A percentile compares a stretch with the other conserved stretches of the same genome.
phyloP scores from a whole-genome alignment of 1,140 invertebrate genomes.

The Brachionus koreanus region DNA sequence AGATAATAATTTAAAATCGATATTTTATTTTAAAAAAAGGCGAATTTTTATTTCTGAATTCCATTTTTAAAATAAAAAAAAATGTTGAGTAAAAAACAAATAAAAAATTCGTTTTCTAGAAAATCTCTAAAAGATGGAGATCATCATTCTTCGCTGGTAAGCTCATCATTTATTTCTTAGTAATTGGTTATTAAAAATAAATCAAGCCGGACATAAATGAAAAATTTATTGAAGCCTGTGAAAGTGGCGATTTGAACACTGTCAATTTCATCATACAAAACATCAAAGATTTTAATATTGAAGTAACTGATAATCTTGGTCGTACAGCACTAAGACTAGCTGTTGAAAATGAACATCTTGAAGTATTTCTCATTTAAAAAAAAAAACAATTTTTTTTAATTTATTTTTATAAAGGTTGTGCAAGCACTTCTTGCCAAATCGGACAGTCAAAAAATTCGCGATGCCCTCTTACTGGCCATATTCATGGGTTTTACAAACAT shows the following conservation, averaged over 20 bases:
- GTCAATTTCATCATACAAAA: conserved; percentile 51
- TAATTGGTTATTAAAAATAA: neutral
- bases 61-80: neutral
- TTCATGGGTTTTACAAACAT: conserved; percentile 56
- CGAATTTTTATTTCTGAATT: too few species aligned
- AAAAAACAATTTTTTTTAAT: neutral
- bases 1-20: too few species aligned
- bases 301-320: conserved; percentile 53
- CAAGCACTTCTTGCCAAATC: conserved; percentile 53
- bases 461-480: conserved; percentile 55
- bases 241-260: conserved; percentile 45
- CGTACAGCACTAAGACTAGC: conserved; percentile 52
- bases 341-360: conserved; percentile 54
- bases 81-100: conserved; percentile 37
- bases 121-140: conserved; percentile 6
- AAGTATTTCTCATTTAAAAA: conserved; percentile 48
- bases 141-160: neutral
- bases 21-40: too few species aligned
- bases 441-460: conserved; percentile 53
- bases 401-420: conserved; percentile 45
- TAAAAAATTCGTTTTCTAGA: conserved; percentile 30
- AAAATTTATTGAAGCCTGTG: conserved; percentile 42
- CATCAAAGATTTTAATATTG: conserved; percentile 50
- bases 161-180: neutral
- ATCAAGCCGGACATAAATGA: conserved; percentile 40